A percentile compares a stretch with the other conserved stretches of the same genome.
Conservation (phyloP, 2,113 vertebrate species). For the Piliocolobus tephrosceles region DNA sequence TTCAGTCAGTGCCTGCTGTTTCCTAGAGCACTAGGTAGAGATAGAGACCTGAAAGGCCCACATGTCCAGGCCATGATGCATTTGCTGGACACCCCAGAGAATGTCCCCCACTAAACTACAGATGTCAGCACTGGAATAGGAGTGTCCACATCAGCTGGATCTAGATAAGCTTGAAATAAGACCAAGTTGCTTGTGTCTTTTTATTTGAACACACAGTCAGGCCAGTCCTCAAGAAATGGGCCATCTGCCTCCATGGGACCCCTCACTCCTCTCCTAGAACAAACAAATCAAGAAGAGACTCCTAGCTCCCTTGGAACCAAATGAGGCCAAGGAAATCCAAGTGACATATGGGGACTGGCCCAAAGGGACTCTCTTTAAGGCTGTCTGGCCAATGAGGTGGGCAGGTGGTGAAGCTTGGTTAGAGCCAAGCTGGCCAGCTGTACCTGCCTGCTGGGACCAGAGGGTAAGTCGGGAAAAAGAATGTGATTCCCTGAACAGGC, state of each 20-base stretch:
- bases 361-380: neutral
- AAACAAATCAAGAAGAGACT: neutral
- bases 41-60: neutral
- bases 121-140: neutral
- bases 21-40: neutral
- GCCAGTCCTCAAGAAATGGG: neutral
- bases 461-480: accelerated
- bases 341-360: neutral
- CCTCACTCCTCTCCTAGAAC: no score
- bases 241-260: neutral
- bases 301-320: neutral
- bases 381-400: accelerated
- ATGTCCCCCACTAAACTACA: accelerated
- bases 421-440: neutral
- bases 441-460: neutral
- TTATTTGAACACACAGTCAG: neutral
- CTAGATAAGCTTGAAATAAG: neutral
- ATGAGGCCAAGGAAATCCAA: neutral
- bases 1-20: accelerated
- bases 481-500: accelerated
- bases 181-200: neutral
- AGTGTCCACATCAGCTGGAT: neutral
- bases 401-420: neutral
- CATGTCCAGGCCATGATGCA: neutral
- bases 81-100: neutral